These are phyloP conservation scores for Trissolcus basalis DNA, from an alignment of 1,140 invertebrate genomes.

Conservation along the genomic window DNA sequence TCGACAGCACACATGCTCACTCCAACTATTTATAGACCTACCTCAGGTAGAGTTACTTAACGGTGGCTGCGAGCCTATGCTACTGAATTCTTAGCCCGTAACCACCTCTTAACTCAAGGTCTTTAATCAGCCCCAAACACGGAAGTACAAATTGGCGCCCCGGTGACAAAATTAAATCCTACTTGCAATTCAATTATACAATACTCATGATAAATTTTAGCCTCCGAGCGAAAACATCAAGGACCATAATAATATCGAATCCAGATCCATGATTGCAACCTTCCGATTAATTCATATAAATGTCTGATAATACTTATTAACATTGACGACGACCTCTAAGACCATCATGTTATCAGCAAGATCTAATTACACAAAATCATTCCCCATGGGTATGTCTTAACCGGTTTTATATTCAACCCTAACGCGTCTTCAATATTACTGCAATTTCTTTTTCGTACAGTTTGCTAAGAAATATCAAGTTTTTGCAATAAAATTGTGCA, in stretches of 20 bases:
- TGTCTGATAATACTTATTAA: constrained; percentile 34
- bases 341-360: constrained; percentile 59
- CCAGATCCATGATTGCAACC: too few species aligned
- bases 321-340: constrained; percentile 52
- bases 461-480: too few species aligned
- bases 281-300: too few species aligned
- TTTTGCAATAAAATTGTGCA: too few species aligned
- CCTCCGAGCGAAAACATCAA: too few species aligned
- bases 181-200: constrained; percentile 2
- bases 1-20: constrained; percentile 63
- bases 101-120: not conserved
- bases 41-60: constrained; percentile 68
- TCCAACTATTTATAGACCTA: constrained; percentile 70
- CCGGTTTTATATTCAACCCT: too few species aligned
- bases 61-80: constrained; percentile 30
- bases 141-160: constrained; percentile 21
- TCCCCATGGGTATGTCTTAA: too few species aligned
- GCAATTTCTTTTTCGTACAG: too few species aligned
- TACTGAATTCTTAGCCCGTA: constrained; percentile 22
- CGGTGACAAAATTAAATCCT: constrained; percentile 6
- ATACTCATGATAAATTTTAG: constrained; percentile 14
- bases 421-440: too few species aligned
- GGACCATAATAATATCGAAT: too few species aligned
- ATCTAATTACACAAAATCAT: too few species aligned
- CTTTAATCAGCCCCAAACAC: constrained; percentile 20